Evolutionary conservation across 2,888 invertebrate genomes (phyloP).

Genomic region (Dioctria rufipes): DNA sequence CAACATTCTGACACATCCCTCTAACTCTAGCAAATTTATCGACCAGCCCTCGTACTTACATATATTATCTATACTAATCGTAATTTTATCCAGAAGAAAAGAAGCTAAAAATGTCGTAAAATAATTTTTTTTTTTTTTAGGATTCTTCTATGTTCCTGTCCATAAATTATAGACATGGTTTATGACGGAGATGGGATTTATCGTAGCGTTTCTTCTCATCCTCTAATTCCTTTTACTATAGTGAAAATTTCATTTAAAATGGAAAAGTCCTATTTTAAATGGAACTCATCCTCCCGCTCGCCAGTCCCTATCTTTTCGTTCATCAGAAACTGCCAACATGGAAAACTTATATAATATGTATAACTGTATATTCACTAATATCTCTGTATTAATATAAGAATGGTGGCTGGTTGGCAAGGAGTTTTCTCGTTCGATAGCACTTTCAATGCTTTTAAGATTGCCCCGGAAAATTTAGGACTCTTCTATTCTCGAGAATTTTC

Average conservation of each 20-base stretch:
- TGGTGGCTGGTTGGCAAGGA: background rate
- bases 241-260: slow-evolving; percentile 16
- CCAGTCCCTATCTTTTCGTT: background rate
- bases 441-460: background rate
- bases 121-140: no score
- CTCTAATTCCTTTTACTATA: background rate
- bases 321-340: no score
- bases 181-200: slow-evolving; percentile 4
- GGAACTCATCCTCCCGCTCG: background rate
- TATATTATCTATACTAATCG: no score
- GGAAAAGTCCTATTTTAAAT: slow-evolving; percentile 18
- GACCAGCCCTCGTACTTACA: no score
- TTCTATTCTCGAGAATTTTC: slow-evolving; percentile 3
- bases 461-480: slow-evolving; percentile 17
- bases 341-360: no score
- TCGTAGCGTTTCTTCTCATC: background rate
- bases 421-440: slow-evolving; percentile 12
- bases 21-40: no score
- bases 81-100: no score
- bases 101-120: no score
- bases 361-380: background rate
- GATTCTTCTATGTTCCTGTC: no score
- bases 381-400: background rate
- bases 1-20: no score
- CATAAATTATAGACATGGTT: background rate